A percentile compares a stretch with the other conserved stretches of the same genome.
phyloP scores from a whole-genome alignment of 2,888 invertebrate species.

The Ichneumoninae sp. region DNA sequence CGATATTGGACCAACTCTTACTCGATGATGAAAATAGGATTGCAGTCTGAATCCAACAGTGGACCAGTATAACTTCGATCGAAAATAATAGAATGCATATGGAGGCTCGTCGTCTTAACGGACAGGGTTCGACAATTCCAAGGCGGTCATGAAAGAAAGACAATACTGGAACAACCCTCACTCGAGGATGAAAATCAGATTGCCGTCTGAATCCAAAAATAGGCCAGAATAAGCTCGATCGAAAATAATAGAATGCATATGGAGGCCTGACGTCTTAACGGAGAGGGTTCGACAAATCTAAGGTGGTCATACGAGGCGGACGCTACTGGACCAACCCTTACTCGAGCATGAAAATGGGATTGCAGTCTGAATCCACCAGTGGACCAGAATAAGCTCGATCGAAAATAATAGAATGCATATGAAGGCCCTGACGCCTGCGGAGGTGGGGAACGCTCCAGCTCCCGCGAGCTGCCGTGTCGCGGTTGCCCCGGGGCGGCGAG shows the following conservation, averaged over 20 bases:
- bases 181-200: neutral
- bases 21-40: neutral
- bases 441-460: constrained; percentile 59
- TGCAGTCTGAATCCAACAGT: neutral
- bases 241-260: constrained; percentile 77
- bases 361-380: neutral
- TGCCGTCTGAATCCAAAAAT: neutral
- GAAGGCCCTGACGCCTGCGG: constrained; percentile 75
- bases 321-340: too few relatives aligned
- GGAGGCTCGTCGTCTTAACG: constrained; percentile 74
- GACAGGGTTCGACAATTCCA: too few relatives aligned
- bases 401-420: constrained; percentile 77
- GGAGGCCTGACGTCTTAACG: constrained; percentile 74
- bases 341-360: neutral
- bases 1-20: neutral
- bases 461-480: constrained; percentile 56
- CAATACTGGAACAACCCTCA: too few relatives aligned
- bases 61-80: neutral
- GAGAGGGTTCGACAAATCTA: too few relatives aligned
- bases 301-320: too few relatives aligned
- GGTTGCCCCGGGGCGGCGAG: constrained; percentile 49
- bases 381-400: constrained; percentile 1
- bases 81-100: constrained; percentile 77
- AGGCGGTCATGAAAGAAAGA: too few relatives aligned
- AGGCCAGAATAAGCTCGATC: neutral